Conservation (phyloP, 2,113 vertebrate species). For the Nycticryphes semicollaris region DNA sequence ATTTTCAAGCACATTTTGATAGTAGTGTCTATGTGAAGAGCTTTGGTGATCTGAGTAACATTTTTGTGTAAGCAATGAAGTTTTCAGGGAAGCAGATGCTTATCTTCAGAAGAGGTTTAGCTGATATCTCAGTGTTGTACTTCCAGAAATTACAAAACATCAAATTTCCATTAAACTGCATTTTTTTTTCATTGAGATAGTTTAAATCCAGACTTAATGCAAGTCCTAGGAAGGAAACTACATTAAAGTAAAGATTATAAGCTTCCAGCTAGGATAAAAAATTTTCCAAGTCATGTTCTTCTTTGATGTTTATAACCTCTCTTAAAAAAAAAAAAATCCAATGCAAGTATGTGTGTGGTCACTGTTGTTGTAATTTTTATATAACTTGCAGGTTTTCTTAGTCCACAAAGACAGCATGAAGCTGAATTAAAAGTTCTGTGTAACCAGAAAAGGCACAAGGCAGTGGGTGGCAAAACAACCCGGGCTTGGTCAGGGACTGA, state of each 20-base stretch:
- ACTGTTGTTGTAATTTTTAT: background rate
- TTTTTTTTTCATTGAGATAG: background rate
- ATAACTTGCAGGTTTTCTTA: background rate
- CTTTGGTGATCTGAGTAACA: background rate
- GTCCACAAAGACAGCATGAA: background rate
- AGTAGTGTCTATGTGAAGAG: background rate
- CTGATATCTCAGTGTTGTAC: background rate
- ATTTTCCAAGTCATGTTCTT: background rate
- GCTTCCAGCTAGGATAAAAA: background rate
- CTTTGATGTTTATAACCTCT: background rate
- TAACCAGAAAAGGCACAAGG: background rate
- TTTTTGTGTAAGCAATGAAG: background rate
- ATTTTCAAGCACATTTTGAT: background rate
- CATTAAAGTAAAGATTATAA: background rate
- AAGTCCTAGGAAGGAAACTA: background rate
- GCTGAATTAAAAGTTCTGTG: background rate
- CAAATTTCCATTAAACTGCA: background rate
- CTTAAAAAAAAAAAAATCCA: background rate
- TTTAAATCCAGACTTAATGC: background rate
- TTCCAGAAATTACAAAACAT: constrained; percentile 7
- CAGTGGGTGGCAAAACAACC: background rate
- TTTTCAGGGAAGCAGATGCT: background rate
- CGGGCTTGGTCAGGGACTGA: rapidly evolving
- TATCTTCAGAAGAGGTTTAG: background rate
- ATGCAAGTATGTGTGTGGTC: background rate